Base-by-base conservation (phyloP, 2,797 vertebrate genomes). In the Gymnothorax javanicus region DNA sequence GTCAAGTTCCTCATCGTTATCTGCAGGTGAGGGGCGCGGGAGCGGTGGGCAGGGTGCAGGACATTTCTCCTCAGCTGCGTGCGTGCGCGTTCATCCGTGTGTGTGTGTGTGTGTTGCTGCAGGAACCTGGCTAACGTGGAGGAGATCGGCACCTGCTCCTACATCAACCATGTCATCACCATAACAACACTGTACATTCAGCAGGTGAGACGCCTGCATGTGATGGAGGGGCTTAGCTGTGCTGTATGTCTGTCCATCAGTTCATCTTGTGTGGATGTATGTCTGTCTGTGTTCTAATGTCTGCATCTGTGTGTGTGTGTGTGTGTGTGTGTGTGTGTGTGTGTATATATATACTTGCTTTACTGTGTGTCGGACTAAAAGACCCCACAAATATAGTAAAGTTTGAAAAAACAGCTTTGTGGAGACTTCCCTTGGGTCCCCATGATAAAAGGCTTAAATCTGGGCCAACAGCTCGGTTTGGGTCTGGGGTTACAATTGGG, bases 151-250 rank as follows among this genome's bases (percentile, higher is more conserved):
- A 97, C 97, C 87, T 99, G 98, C 92, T 99, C 98, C 2, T 99
- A 99, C 90, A 98, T 99, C 94, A 99, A 99, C 94, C 97, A 99
- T 91, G 96, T 99, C 90, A 99, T 99, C 94, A 99, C 96, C 89
- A 98, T 99, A 97, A 99, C 98, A 77, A 99, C 98, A 0, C 95
- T 99, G 56, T 99, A 99, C 88, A 97, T 99, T 92, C 98, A 99
- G 88, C 98, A 99, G 97, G 98, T 99, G 96, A 43, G 33, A n/a
- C 8, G 73, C 25, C 27, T 43, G 23, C 60, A 50, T 52, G 27
- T 9, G 23, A 20, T 43, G 6, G 3, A 25, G 27, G 33, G 27
- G 1, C 27, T 27, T 7, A 2, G 27, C 4, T 75, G 12, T 50
- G 4, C 73, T 43, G 62, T 23, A 5, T 62, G 60, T 4, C 60